Conservation (phyloP, 2,888 invertebrate genomes). For the Drosophila pseudotakahashii region DNA sequence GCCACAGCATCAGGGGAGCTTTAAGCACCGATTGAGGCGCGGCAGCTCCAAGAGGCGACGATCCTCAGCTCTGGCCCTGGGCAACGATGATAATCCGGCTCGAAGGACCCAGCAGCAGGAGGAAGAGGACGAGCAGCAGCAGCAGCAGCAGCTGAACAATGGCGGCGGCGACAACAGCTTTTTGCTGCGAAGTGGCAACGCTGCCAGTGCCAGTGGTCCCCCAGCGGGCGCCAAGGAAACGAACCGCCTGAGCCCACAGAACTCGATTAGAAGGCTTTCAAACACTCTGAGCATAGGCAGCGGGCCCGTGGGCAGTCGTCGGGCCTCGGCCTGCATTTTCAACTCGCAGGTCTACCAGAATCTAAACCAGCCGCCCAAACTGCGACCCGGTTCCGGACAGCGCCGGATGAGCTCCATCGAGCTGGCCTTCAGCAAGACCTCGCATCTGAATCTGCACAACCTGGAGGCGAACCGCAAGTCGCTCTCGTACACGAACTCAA, state of each 20-base stretch:
- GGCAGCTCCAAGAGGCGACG: constrained; percentile 88
- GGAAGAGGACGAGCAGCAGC: constrained; percentile 86
- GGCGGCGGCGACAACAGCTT: constrained; percentile 91
- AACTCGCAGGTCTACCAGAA: constrained; percentile 84
- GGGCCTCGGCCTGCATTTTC: constrained; percentile 83
- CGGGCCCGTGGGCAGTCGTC: constrained; percentile 69
- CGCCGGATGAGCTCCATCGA: constrained; percentile 84
- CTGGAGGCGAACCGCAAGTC: constrained; percentile 84
- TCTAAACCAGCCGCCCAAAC: constrained; percentile 83
- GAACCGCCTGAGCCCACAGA: constrained; percentile 88
- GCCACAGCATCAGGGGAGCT: constrained; percentile 83
- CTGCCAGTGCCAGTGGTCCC: constrained; percentile 33
- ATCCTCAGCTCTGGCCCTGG: constrained; percentile 8
- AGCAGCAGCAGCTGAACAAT: constrained; percentile 87
- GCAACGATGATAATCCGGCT: constrained; percentile 28
- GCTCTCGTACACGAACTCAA: constrained; percentile 82
- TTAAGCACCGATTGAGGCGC: constrained; percentile 88
- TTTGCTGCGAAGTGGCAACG: constrained; percentile 50
- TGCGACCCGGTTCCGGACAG: constrained; percentile 71
- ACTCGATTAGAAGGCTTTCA: constrained; percentile 86
- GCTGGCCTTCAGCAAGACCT: constrained; percentile 83
- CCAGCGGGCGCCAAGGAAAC: constrained; percentile 86
- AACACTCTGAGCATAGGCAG: constrained; percentile 79
- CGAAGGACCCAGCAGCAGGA: constrained; percentile 85
- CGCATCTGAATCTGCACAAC: constrained; percentile 83